These are phyloP conservation scores for Epinotia brunnichana DNA, from an alignment of 2,888 invertebrate genomes.

Conservation along the genomic window DNA sequence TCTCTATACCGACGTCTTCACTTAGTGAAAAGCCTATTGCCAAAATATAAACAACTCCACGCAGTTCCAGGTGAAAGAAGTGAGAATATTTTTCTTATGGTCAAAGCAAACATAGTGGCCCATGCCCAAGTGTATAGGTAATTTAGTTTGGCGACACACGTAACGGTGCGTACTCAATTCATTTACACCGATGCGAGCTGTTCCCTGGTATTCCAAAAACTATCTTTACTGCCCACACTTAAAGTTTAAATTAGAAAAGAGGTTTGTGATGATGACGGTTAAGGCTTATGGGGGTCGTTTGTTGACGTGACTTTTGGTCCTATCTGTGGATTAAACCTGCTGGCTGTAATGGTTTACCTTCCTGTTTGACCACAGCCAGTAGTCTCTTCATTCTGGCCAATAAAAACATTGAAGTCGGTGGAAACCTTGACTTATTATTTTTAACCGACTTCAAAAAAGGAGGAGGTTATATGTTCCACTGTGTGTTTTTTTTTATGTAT, in stretches of 20 bases:
- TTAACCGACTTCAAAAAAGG: no score
- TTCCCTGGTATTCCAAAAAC: slow-evolving; percentile 46
- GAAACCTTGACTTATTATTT: neutral
- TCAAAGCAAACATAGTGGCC: slow-evolving; percentile 60
- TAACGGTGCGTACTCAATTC: slow-evolving; percentile 76
- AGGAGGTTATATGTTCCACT: no score
- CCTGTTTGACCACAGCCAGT: neutral
- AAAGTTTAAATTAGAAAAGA: slow-evolving; percentile 55
- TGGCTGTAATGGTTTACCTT: neutral
- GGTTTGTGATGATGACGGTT: slow-evolving; percentile 50
- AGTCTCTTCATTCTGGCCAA: neutral
- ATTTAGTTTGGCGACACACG: slow-evolving; percentile 74
- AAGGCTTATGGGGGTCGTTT: slow-evolving; percentile 67
- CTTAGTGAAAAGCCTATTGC: slow-evolving; percentile 8
- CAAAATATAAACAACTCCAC: neutral
- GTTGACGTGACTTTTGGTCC: slow-evolving; percentile 71
- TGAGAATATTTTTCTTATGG: slow-evolving; percentile 49
- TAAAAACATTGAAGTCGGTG: neutral
- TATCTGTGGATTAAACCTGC: slow-evolving; percentile 49
- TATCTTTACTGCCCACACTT: slow-evolving; percentile 46
- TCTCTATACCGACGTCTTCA: neutral
- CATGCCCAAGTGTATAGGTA: slow-evolving; percentile 59
- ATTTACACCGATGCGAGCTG: slow-evolving; percentile 59
- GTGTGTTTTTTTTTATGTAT: no score
- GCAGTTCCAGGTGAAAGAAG: slow-evolving; percentile 1